Conservation (phyloP, 2,797 vertebrate genomes). For the Acanthopagrus latus region DNA sequence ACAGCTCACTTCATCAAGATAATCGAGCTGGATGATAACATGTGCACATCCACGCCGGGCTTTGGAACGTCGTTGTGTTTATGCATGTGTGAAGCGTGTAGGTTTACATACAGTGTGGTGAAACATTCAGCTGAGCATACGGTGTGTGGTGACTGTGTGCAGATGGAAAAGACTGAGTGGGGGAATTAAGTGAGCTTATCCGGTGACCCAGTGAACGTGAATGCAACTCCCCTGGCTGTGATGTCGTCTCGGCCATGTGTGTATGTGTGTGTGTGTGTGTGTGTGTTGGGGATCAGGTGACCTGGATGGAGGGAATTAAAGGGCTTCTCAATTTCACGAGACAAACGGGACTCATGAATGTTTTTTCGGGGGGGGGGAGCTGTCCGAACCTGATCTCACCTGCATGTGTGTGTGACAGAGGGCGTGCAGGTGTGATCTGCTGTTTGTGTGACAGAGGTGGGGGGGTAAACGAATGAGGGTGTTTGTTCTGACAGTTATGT, state of each 20-base stretch:
- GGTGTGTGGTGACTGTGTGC: slow-evolving; percentile 33
- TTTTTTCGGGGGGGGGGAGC: slow-evolving; percentile 24
- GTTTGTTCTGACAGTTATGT: slow-evolving; percentile 35
- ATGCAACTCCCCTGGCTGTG: slow-evolving; percentile 45
- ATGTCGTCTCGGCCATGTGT: slow-evolving; percentile 27
- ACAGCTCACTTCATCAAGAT: slow-evolving; percentile 23
- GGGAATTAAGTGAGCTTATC: slow-evolving; percentile 51
- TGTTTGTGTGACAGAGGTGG: slow-evolving; percentile 8
- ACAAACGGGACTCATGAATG: slow-evolving; percentile 33
- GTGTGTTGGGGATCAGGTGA: slow-evolving; percentile 56
- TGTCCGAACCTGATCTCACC: slow-evolving; percentile 5
- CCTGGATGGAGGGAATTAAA: slow-evolving; percentile 48
- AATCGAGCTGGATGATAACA: slow-evolving; percentile 32
- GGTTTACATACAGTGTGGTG: slow-evolving; percentile 31
- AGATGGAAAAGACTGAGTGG: slow-evolving; percentile 17
- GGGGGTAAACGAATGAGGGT: slow-evolving; percentile 32
- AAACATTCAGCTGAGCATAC: slow-evolving; percentile 61
- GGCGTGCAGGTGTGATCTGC: background rate
- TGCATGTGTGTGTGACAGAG: background rate
- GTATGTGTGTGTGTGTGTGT: too few relatives aligned
- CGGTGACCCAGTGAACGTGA: slow-evolving; percentile 49
- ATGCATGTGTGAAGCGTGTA: slow-evolving; percentile 12
- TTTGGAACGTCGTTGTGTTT: slow-evolving; percentile 16
- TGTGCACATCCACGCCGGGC: background rate
- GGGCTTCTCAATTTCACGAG: slow-evolving; percentile 48